Percentiles rank a stretch among this genome's conserved stretches.
phyloP scores from a whole-genome alignment of 1,140 invertebrate species.

The silkworm (Bombyx mori) region DNA sequence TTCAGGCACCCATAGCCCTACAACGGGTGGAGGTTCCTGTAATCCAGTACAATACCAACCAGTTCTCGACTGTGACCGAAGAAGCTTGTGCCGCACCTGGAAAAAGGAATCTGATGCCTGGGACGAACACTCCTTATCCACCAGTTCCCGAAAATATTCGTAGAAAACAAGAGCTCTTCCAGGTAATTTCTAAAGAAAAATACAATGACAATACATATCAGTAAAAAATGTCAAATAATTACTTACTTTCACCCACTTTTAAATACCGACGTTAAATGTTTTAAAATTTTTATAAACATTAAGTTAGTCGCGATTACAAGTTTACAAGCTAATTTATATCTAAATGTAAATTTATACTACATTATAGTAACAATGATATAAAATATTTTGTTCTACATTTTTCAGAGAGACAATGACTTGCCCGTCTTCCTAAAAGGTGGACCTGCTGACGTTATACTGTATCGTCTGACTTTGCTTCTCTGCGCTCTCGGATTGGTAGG shows the following conservation, averaged over 20 bases:
- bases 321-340: no score
- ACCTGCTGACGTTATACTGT: slow-evolving; percentile 58
- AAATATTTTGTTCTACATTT: slow-evolving; percentile 15
- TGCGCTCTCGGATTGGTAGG: slow-evolving; percentile 40
- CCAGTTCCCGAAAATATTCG: slow-evolving; percentile 38
- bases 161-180: slow-evolving; percentile 46
- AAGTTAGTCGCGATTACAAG: no score
- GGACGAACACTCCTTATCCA: slow-evolving; percentile 51
- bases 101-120: slow-evolving; percentile 39
- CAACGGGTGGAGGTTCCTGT: slow-evolving; percentile 55
- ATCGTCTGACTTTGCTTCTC: slow-evolving; percentile 46
- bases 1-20: slow-evolving; percentile 54
- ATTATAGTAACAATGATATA: neutral
- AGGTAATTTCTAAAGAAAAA: slow-evolving; percentile 27
- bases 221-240: neutral
- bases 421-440: slow-evolving; percentile 67
- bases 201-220: neutral
- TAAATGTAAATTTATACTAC: neutral
- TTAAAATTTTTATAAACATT: no score
- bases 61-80: slow-evolving; percentile 49
- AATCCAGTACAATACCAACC: slow-evolving; percentile 50
- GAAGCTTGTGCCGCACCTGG: slow-evolving; percentile 34
- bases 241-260: neutral
- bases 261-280: neutral
- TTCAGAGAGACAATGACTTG: slow-evolving; percentile 57